Conservation (phyloP, 2,888 invertebrate genomes). For the Stegophylla sp. region DNA sequence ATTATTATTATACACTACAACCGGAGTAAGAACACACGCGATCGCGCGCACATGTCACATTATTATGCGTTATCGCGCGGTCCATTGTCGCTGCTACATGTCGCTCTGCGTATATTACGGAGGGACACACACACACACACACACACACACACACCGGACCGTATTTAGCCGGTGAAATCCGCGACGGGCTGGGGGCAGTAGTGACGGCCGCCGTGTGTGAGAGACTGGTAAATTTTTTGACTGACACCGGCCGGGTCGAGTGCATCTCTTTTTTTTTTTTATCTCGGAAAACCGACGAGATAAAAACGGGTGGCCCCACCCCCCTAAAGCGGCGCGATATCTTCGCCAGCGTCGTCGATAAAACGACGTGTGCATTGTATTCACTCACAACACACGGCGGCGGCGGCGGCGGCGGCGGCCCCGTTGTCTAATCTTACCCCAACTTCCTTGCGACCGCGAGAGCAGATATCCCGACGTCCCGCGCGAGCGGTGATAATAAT, state of each 20-base stretch:
- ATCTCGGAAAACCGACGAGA: slow-evolving; percentile 51
- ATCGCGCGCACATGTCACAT: too few relatives aligned
- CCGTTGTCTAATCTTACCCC: slow-evolving; percentile 58
- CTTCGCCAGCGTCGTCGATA: slow-evolving; percentile 36
- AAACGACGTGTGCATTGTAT: slow-evolving; percentile 4
- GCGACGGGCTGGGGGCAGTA: not conserved
- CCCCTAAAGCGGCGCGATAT: too few relatives aligned
- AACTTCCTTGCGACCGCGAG: slow-evolving; percentile 32
- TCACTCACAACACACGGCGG: not conserved
- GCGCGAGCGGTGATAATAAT: slow-evolving; percentile 31
- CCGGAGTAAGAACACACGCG: too few relatives aligned
- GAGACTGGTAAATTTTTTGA: slow-evolving; percentile 29
- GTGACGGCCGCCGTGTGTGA: slow-evolving; percentile 5
- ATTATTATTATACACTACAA: too few relatives aligned
- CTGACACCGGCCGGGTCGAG: slow-evolving; percentile 33
- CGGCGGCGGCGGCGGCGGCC: too few relatives aligned
- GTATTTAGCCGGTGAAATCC: too few relatives aligned
- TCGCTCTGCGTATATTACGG: not conserved
- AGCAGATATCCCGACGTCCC: slow-evolving; percentile 44
- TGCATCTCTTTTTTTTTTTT: slow-evolving; percentile 39
- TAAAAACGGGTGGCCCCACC: slow-evolving; percentile 38
- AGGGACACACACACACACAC: not conserved
- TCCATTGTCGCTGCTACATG: too few relatives aligned
- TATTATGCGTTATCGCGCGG: too few relatives aligned
- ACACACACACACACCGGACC: not conserved